A percentile compares a stretch with the other conserved stretches of the same genome.
These are phyloP conservation scores for Pangasianodon hypophthalmus DNA, from an alignment of 2,113 vertebrate species.

Conservation along the genomic window DNA sequence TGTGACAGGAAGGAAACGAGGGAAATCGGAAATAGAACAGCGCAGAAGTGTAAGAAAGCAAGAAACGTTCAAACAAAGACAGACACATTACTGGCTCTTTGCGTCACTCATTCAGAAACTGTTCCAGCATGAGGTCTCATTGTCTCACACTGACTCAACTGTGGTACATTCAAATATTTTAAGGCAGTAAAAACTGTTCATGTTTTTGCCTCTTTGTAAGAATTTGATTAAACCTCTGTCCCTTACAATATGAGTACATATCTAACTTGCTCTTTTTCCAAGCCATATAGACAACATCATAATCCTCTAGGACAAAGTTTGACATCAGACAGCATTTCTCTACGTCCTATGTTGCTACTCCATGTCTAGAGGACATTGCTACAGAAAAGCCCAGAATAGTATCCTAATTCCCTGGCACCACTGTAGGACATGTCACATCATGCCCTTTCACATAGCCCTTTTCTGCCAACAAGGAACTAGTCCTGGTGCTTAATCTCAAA, in stretches of 20 bases:
- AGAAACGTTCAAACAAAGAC: neutral
- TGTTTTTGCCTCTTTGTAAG: neutral
- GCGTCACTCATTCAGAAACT: neutral
- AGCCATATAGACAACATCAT: neutral
- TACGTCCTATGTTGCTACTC: neutral
- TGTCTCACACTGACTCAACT: neutral
- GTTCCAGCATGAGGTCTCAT: neutral
- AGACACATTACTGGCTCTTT: constrained; percentile 1
- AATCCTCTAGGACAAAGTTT: neutral
- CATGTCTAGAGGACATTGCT: neutral
- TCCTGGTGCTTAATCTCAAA: neutral
- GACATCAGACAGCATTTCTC: neutral
- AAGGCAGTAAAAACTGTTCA: neutral
- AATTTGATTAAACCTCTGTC: neutral
- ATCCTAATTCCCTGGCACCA: neutral
- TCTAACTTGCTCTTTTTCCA: neutral
- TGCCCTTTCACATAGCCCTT: neutral
- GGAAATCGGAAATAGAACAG: constrained; percentile 25
- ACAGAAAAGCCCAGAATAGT: neutral
- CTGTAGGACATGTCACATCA: neutral
- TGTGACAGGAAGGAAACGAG: constrained; percentile 23
- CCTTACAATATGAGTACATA: neutral
- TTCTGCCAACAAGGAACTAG: neutral
- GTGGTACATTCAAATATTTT: neutral
- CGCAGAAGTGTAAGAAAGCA: neutral